These are phyloP conservation scores for Dolichallabes microphthalmus DNA, from an alignment of 2,113 vertebrate genomes.

Conservation along the genomic window DNA sequence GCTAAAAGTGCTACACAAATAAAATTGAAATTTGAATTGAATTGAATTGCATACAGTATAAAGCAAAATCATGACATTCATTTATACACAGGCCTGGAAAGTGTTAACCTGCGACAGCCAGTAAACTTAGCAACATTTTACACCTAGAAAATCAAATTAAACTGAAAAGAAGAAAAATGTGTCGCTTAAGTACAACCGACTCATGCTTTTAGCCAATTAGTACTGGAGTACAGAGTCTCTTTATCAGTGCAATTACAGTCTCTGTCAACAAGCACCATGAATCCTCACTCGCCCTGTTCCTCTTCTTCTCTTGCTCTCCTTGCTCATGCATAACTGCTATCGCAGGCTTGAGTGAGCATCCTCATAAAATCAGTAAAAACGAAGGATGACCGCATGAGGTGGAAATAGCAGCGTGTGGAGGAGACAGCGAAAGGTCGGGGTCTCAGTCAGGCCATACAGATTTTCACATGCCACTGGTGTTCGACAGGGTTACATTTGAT, in stretches of 20 bases:
- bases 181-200: constrained; percentile 64
- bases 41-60: neutral
- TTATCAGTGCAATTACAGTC: constrained; percentile 75
- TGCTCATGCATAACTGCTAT: constrained; percentile 41
- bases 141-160: constrained; percentile 3
- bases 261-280: constrained; percentile 61
- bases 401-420: constrained; percentile 21
- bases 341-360: constrained; percentile 30
- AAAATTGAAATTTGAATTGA: too few relatives aligned
- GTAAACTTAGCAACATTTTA: neutral
- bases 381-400: constrained; percentile 47
- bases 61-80: neutral
- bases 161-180: constrained; percentile 9
- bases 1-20: too few relatives aligned
- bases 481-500: constrained; percentile 51
- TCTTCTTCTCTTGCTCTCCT: constrained; percentile 13
- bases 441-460: constrained; percentile 43
- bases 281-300: constrained; percentile 51
- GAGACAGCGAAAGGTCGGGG: constrained; percentile 40
- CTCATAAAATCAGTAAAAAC: constrained; percentile 44
- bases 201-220: constrained; percentile 72
- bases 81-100: neutral
- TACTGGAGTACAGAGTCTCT: constrained; percentile 71
- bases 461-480: constrained; percentile 64
- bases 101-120: neutral